Percentiles rank a stretch among this genome's conserved stretches.
Conservation (phyloP, 2,113 vertebrate species). For the Rhadina sibilatrix region DNA sequence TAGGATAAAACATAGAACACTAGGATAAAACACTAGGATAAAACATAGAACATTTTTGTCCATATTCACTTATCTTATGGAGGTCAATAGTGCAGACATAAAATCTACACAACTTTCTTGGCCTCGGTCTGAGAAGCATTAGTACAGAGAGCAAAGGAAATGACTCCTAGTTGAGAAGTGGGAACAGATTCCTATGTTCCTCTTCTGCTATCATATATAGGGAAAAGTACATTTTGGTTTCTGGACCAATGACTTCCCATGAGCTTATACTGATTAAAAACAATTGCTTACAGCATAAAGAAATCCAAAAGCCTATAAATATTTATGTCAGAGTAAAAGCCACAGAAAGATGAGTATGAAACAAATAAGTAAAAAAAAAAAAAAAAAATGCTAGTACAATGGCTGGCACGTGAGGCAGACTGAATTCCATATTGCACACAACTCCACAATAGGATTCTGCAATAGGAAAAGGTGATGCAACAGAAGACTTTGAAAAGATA, state of each 20-base stretch:
- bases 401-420: background rate
- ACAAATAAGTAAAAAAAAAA: background rate
- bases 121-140: background rate
- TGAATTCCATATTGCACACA: constrained; percentile 15
- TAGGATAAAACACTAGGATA: background rate
- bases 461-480: background rate
- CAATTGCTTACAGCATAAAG: background rate
- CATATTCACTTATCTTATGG: background rate
- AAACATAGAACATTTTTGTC: background rate
- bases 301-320: constrained; percentile 48
- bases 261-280: background rate
- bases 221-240: background rate
- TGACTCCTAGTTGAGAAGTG: background rate
- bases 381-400: constrained; percentile 21
- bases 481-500: background rate
- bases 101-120: background rate
- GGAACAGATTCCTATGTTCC: background rate
- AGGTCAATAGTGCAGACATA: background rate
- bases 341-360: constrained; percentile 46
- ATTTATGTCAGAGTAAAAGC: constrained; percentile 54
- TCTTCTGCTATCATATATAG: background rate
- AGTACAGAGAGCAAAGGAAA: background rate
- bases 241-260: background rate
- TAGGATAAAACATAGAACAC: background rate
- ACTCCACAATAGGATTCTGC: background rate